Conservation (phyloP, 2,888 invertebrate genomes). For the Bibio marci region DNA sequence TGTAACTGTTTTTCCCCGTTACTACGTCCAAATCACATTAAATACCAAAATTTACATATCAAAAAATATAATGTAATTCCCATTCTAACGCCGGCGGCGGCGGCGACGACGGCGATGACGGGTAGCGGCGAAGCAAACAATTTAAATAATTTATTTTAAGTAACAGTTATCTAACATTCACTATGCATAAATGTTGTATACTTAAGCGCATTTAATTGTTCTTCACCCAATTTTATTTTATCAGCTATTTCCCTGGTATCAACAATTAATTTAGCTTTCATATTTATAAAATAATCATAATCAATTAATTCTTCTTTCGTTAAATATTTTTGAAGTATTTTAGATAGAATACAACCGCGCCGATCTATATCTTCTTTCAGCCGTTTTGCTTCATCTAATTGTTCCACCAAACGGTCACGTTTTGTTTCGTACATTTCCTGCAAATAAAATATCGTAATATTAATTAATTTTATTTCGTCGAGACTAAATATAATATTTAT, state of each 20-base stretch:
- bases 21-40: too few species aligned
- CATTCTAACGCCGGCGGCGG: too few species aligned
- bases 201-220: conserved; percentile 52
- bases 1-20: too few species aligned
- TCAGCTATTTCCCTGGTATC: conserved; percentile 68
- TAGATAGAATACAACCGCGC: conserved; percentile 51
- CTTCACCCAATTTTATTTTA: conserved; percentile 65
- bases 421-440: conserved; percentile 55
- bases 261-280: conserved; percentile 71
- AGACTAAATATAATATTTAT: too few species aligned
- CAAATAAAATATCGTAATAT: too few species aligned
- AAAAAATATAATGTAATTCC: too few species aligned
- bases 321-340: conserved; percentile 52
- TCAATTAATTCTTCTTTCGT: conserved; percentile 56
- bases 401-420: conserved; percentile 55
- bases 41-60: too few species aligned
- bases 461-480: too few species aligned
- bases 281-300: conserved; percentile 69
- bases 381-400: conserved; percentile 66
- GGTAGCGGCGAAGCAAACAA: too few species aligned
- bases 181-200: conserved; percentile 17
- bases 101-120: too few species aligned
- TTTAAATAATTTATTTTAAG: too few species aligned
- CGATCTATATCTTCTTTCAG: conserved; percentile 67
- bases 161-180: too few species aligned